Conservation (phyloP, 2,113 vertebrate genomes). For the Tursiops truncatus region DNA sequence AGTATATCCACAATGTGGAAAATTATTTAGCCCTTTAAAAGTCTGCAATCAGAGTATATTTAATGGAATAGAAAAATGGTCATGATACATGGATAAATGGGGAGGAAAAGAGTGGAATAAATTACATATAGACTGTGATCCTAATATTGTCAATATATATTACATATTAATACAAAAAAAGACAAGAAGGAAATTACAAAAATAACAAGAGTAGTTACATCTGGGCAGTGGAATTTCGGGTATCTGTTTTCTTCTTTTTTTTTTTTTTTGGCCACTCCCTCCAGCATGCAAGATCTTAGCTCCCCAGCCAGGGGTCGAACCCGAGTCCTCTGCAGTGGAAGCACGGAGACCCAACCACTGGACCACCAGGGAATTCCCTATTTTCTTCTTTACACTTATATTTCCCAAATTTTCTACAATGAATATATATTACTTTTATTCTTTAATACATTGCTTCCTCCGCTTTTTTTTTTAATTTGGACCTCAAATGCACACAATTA, state of each 20-base stretch:
- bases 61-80: background rate
- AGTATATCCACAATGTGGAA: background rate
- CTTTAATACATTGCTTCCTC: background rate
- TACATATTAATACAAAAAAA: background rate
- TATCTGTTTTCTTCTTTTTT: background rate
- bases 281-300: no score
- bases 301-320: no score
- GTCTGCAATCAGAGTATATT: background rate
- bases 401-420: background rate
- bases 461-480: background rate
- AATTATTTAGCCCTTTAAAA: background rate
- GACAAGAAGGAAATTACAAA: background rate
- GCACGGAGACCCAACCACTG: no score
- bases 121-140: background rate
- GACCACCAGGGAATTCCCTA: no score
- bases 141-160: background rate
- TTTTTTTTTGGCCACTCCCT: no score
- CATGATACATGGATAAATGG: background rate
- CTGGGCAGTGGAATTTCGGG: background rate
- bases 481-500: background rate
- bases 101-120: background rate
- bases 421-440: background rate
- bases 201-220: background rate
- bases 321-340: no score
- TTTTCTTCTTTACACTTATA: background rate